Base-by-base conservation (phyloP, 2,888 invertebrate genomes). In the Camptogramma bilineatum region DNA sequence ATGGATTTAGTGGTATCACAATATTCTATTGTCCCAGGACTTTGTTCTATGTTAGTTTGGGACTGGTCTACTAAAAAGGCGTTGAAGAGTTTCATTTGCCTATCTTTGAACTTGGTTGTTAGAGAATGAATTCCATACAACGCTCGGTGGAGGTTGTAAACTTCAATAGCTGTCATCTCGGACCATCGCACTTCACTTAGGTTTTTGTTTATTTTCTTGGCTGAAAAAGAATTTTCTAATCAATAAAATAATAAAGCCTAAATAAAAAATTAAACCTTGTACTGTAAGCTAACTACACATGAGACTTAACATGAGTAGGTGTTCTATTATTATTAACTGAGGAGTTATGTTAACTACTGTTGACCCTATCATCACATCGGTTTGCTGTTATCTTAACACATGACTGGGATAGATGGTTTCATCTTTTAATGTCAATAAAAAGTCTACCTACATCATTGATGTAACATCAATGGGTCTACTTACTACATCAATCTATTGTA, bases 141-240 rank as follows among this genome's bases (percentile, higher is more conserved):
- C 0, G 96, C 96, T 75, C 97, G 93, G 76, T 95, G 94, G 17
- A 96, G 91, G 80, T 97, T 95, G 79, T 95, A 96, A 10, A 97
- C 88, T 78, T 96, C 87, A 42, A 73, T 73, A 0, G 96, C 94
- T 24, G 89, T 91, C 94, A 95, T 95, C 53, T 90, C 83, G 1
- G 91, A 77, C 97, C 97, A 98, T 73, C 94, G 87, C 8, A 97
- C 91, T 75, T 93, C 87, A 51, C 95, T 94, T 72, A 96, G 92
- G 59, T 85, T 82, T 63, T 94, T 87, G 24, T 93, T 91, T 62
- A 97, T 93, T 94, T 96, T 97, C 66, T 96, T 97, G 46, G 98
- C 97, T 97, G 82, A 70, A 94, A 94, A 51, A n/a, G n/a, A n/a
- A n/a, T n/a, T n/a, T n/a, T n/a, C n/a, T n/a, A n/a, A n/a, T n/a